Evolutionary conservation across 2,888 invertebrate species (phyloP).

Genomic region (Amblyjoppa fuscipennis): DNA sequence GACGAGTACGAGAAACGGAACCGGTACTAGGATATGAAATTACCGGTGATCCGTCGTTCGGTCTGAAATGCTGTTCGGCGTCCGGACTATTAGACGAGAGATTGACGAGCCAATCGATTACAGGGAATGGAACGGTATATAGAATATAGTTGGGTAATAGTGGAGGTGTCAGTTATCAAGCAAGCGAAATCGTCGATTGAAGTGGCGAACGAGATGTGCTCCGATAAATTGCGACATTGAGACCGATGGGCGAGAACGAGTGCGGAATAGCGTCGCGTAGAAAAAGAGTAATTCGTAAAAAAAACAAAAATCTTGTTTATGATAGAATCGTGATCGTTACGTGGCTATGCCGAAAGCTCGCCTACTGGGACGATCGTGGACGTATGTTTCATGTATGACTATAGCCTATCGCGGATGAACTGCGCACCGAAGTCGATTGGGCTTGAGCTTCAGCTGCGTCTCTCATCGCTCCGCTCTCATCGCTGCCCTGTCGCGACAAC

Average conservation of each 20-base stretch:
- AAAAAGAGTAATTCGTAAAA: constrained; percentile 38
- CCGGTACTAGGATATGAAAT: constrained; percentile 51
- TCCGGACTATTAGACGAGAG: constrained; percentile 61
- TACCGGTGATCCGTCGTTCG: constrained; percentile 64
- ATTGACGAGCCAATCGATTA: constrained; percentile 66
- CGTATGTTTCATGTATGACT: not conserved
- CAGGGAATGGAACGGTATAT: constrained; percentile 47
- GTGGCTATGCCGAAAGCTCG: not conserved
- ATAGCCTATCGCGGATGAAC: no score
- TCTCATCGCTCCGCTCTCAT: not conserved
- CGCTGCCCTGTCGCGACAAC: not conserved
- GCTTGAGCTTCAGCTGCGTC: no score
- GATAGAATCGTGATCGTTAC: not conserved
- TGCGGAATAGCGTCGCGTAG: constrained; percentile 19
- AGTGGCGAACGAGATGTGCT: constrained; percentile 32
- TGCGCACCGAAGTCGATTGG: no score
- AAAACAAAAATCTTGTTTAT: not conserved
- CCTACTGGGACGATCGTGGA: not conserved
- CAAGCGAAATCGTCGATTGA: constrained; percentile 10
- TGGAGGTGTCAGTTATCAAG: constrained; percentile 5
- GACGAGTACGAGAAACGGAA: constrained; percentile 11
- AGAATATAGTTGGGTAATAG: constrained; percentile 17
- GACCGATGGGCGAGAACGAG: constrained; percentile 22
- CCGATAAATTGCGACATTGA: constrained; percentile 54
- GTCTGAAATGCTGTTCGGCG: constrained; percentile 57